Conservation (phyloP, 1,140 invertebrate species). For the Sycobia sp. region DNA sequence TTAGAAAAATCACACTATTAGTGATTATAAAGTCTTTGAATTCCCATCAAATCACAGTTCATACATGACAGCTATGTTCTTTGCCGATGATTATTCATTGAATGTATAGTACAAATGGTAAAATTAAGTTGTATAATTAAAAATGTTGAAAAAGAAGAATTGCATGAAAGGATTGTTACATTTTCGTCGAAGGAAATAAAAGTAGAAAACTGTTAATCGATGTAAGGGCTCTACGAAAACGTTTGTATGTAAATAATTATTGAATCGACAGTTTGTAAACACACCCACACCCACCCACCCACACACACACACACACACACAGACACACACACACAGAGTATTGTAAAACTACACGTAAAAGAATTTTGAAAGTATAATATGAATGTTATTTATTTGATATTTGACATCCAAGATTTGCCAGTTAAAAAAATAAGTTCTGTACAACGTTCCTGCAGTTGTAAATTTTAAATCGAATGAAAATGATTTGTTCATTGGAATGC, state of each 20-base stretch:
- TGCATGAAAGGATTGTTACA: no score
- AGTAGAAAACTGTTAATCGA: no score
- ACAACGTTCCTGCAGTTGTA: no score
- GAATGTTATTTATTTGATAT: no score
- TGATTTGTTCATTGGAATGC: not conserved
- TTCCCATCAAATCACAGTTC: no score
- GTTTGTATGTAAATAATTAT: constrained; percentile 16
- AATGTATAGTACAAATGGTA: constrained; percentile 44
- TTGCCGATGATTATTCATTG: constrained; percentile 33
- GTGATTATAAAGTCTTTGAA: no score
- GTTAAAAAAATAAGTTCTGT: no score
- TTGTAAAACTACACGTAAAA: constrained; percentile 19
- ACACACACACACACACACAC: no score
- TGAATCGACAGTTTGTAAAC: constrained; percentile 6
- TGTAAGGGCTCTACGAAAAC: not conserved
- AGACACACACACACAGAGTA: not conserved
- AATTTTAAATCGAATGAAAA: not conserved
- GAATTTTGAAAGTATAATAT: not conserved
- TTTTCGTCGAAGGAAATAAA: no score
- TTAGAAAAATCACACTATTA: no score
- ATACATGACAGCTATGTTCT: constrained; percentile 25
- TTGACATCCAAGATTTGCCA: no score
- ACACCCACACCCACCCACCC: no score
- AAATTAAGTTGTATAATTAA: constrained; percentile 30
- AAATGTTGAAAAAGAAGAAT: constrained; percentile 3